Evolutionary conservation across 2,888 invertebrate genomes (phyloP).

Genomic region (Gryllus longicercus): DNA sequence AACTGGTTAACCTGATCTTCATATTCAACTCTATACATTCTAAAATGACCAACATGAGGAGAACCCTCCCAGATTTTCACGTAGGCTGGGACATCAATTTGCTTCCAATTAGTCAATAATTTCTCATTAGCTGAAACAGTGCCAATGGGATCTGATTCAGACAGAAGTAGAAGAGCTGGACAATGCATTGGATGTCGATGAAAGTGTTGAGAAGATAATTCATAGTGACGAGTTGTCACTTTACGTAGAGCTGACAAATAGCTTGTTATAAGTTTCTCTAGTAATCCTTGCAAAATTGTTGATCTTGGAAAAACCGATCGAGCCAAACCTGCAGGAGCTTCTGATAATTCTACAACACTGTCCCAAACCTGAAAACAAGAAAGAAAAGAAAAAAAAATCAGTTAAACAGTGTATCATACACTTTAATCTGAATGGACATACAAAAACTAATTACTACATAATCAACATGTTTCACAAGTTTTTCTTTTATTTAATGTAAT

Average conservation of each 20-base stretch:
- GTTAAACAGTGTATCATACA: background rate
- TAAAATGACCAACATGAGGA: slow-evolving; percentile 68
- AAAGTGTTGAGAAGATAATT: slow-evolving; percentile 77
- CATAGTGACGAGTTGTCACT: slow-evolving; percentile 78
- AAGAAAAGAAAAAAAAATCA: background rate
- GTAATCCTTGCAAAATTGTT: slow-evolving; percentile 46
- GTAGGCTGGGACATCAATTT: slow-evolving; percentile 59
- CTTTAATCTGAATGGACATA: no score
- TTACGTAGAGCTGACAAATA: slow-evolving; percentile 80
- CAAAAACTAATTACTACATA: no score
- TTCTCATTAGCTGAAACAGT: slow-evolving; percentile 67
- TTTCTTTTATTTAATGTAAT: no score
- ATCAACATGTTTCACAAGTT: no score
- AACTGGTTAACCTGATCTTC: slow-evolving; percentile 3
- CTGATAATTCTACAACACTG: slow-evolving; percentile 63
- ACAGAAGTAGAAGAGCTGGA: slow-evolving; percentile 69
- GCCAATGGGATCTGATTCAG: slow-evolving; percentile 72
- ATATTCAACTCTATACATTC: slow-evolving; percentile 64
- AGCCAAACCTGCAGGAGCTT: slow-evolving; percentile 53
- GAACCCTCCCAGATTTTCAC: slow-evolving; percentile 73
- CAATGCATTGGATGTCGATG: slow-evolving; percentile 70
- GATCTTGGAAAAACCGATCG: slow-evolving; percentile 53
- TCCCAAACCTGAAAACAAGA: slow-evolving; percentile 64
- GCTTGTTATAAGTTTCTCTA: slow-evolving; percentile 48
- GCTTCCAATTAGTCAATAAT: slow-evolving; percentile 71